Conservation (phyloP, 2,888 invertebrate species). For the Diaphora mendica region DNA sequence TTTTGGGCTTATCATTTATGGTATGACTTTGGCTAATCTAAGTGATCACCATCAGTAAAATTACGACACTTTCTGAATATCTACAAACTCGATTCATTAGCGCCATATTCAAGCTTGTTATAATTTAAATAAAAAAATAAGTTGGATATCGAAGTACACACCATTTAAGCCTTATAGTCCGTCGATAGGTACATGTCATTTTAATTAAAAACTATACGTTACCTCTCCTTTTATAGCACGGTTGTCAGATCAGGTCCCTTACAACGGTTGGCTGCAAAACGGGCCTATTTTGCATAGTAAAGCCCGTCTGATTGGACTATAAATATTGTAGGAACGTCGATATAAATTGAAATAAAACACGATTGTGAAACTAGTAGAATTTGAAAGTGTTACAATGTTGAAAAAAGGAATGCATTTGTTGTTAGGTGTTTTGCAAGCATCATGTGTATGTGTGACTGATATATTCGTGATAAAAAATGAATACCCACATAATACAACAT, state of each 20-base stretch:
- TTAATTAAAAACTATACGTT: slow-evolving; percentile 45
- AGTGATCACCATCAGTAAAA: too few species aligned
- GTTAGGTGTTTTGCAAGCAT: neutral
- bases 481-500: too few species aligned
- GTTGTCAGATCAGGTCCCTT: slow-evolving; percentile 13
- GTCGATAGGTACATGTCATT: slow-evolving; percentile 24
- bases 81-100: slow-evolving; percentile 1
- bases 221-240: slow-evolving; percentile 32
- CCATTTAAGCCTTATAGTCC: neutral
- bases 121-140: slow-evolving; percentile 8
- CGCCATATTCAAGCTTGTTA: neutral
- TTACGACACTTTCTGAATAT: neutral
- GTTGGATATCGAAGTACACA: slow-evolving; percentile 17
- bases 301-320: slow-evolving; percentile 57
- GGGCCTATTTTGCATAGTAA: slow-evolving; percentile 61
- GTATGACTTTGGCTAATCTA: too few species aligned
- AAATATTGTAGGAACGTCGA: slow-evolving; percentile 37
- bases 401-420: neutral
- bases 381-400: slow-evolving; percentile 15
- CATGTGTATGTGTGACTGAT: neutral
- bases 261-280: slow-evolving; percentile 29
- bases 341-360: slow-evolving; percentile 22
- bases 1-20: too few species aligned
- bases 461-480: neutral
- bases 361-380: neutral